Evolutionary conservation across 2,113 vertebrate genomes (phyloP).

Genomic region (Puma concolor): DNA sequence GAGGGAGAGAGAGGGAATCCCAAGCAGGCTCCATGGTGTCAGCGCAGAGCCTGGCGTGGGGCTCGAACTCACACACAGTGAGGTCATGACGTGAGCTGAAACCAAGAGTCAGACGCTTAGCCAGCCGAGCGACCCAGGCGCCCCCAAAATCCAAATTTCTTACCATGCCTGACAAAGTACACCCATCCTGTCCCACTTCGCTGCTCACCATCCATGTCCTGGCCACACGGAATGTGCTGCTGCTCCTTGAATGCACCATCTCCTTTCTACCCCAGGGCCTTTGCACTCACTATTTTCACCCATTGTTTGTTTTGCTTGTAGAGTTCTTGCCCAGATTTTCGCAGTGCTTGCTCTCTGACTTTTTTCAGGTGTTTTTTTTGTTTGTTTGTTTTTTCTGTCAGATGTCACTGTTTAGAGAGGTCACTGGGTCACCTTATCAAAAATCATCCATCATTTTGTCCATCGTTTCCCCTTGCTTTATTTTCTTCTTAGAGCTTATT

Average conservation of each 20-base stretch:
- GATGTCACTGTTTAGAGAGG: not conserved
- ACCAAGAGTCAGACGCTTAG: no score
- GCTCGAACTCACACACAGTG: no score
- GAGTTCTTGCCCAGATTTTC: no score
- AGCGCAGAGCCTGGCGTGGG: no score
- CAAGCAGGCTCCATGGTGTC: no score
- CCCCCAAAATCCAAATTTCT: not conserved
- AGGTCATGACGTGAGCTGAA: no score
- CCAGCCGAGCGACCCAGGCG: no score
- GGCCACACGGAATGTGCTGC: rapidly evolving
- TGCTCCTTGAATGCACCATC: not conserved
- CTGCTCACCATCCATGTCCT: rapidly evolving
- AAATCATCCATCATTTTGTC: no score
- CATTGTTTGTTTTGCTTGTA: not conserved
- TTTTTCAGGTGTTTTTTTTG: not conserved
- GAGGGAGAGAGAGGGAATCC: no score
- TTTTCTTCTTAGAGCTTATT: not conserved
- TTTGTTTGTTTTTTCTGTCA: not conserved
- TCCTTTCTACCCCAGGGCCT: not conserved
- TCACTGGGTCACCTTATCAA: not conserved
- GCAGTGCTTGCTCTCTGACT: not conserved
- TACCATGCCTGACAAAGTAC: rapidly evolving
- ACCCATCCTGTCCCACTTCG: rapidly evolving
- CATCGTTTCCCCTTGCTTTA: not conserved
- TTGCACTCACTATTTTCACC: not conserved